Conservation (phyloP, 2,888 invertebrate genomes). For the Dasypogon diadema region DNA sequence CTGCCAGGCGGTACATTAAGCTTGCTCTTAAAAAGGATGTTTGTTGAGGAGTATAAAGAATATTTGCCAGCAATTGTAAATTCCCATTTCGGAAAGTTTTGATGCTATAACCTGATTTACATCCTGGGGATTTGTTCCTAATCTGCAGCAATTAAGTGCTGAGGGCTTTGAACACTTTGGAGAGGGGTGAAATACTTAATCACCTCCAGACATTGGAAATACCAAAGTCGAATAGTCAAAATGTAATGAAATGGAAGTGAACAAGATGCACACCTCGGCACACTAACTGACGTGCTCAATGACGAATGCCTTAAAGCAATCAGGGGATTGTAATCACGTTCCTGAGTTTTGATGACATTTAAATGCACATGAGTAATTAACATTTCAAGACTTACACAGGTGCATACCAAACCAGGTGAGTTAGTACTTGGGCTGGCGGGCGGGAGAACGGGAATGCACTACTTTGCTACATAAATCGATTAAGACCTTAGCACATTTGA, state of each 20-base stretch:
- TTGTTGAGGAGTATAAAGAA: too few relatives aligned
- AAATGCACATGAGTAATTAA: conserved; percentile 15
- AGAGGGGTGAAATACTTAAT: background rate
- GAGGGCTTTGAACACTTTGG: background rate
- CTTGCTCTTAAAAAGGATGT: too few relatives aligned
- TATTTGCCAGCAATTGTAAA: too few relatives aligned
- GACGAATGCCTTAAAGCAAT: background rate
- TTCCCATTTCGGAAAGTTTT: too few relatives aligned
- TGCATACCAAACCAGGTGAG: background rate
- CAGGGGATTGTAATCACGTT: conserved; percentile 5
- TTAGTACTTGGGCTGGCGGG: background rate
- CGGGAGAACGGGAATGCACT: background rate
- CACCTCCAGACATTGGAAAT: background rate
- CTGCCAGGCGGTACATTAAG: too few relatives aligned
- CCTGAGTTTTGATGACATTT: conserved; percentile 8
- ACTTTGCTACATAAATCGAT: background rate
- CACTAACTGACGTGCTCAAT: background rate
- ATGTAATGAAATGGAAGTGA: background rate
- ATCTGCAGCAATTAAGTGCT: background rate
- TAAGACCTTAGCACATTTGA: background rate
- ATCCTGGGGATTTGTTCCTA: too few relatives aligned
- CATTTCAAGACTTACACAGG: background rate
- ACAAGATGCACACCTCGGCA: background rate
- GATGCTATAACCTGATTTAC: too few relatives aligned
- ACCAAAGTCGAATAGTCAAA: background rate